A percentile compares a stretch with the other conserved stretches of the same genome.
These are phyloP conservation scores for Phengaris arion DNA, from an alignment of 2,888 invertebrate genomes.

Conservation along the genomic window DNA sequence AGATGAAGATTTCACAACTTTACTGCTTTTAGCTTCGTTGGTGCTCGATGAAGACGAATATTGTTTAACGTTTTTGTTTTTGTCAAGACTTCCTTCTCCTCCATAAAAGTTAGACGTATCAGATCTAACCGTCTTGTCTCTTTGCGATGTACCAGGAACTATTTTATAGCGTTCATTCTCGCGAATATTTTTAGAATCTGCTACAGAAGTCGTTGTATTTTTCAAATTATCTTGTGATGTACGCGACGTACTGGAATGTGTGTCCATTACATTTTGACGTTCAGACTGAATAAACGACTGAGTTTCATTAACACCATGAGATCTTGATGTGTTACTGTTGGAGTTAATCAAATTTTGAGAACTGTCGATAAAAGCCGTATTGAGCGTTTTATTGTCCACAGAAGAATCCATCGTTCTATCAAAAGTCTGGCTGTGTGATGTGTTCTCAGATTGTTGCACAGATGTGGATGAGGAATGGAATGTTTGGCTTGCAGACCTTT, in stretches of 20 bases:
- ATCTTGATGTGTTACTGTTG: slow-evolving; percentile 52
- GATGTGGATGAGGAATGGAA: slow-evolving; percentile 69
- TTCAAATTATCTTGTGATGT: slow-evolving; percentile 42
- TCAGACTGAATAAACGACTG: slow-evolving; percentile 70
- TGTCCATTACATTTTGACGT: slow-evolving; percentile 58
- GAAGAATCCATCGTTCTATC: slow-evolving; percentile 65
- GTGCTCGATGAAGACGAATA: slow-evolving; percentile 64
- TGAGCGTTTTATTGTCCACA: slow-evolving; percentile 60
- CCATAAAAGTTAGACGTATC: slow-evolving; percentile 65
- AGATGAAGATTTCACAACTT: slow-evolving; percentile 80
- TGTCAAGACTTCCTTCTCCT: slow-evolving; percentile 61
- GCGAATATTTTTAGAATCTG: slow-evolving; percentile 54
- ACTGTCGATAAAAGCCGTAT: slow-evolving; percentile 70
- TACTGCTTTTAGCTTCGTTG: slow-evolving; percentile 77
- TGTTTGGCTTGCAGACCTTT: slow-evolving; percentile 67
- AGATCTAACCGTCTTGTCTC: slow-evolving; percentile 55
- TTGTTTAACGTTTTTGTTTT: slow-evolving; percentile 58
- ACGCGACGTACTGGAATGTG: slow-evolving; percentile 48
- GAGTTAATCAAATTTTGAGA: slow-evolving; percentile 49
- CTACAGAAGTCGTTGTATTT: slow-evolving; percentile 41
- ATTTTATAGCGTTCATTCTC: slow-evolving; percentile 56
- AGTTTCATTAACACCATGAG: slow-evolving; percentile 63
- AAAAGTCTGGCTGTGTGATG: slow-evolving; percentile 63
- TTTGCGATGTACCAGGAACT: slow-evolving; percentile 54
- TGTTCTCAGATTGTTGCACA: slow-evolving; percentile 58